Conservation (phyloP, 2,113 vertebrate genomes). For the Nesogale talazaci region DNA sequence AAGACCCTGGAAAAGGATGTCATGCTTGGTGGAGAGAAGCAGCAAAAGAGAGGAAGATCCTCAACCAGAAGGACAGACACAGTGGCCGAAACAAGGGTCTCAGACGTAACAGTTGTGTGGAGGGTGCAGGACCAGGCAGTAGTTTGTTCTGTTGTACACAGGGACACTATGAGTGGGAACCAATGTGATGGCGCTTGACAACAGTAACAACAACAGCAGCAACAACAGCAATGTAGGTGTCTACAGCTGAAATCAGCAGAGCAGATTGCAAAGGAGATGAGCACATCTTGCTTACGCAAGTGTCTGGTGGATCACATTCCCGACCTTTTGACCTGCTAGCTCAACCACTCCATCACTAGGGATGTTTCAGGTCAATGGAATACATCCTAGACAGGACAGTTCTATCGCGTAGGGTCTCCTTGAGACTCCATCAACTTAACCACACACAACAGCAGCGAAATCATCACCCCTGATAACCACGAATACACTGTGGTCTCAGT, state of each 20-base stretch:
- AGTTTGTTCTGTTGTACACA: no score
- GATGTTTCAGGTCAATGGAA: neutral
- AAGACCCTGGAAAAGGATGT: no score
- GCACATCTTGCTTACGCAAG: neutral
- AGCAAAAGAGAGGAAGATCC: no score
- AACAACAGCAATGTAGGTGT: neutral
- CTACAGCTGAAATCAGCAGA: neutral
- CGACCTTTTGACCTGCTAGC: neutral
- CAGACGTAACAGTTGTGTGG: no score
- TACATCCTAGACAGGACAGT: neutral
- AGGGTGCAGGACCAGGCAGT: no score
- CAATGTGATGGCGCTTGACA: no score
- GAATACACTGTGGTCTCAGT: neutral
- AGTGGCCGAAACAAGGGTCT: no score
- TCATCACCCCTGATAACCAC: neutral
- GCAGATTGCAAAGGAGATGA: no score
- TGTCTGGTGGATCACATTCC: neutral
- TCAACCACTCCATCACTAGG: neutral
- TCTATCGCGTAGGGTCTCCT: neutral
- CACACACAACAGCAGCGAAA: neutral
- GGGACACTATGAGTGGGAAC: no score
- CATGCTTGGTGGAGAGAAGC: no score
- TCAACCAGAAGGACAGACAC: no score
- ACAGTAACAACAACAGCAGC: no score
- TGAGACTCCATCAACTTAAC: neutral